phyloP scores from a whole-genome alignment of 2,888 invertebrate genomes.

The Plebejus anna region DNA sequence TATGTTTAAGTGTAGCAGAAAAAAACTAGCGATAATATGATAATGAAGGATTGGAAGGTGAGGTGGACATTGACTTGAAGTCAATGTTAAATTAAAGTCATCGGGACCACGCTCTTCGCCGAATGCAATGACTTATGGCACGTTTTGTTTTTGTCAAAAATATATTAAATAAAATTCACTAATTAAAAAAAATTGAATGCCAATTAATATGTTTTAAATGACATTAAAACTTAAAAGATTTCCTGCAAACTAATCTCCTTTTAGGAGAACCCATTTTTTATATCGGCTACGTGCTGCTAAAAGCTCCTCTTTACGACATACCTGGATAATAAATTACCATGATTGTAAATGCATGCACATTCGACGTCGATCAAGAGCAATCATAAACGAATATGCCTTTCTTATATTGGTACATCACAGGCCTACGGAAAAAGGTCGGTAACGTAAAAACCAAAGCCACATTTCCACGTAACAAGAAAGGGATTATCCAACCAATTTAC shows the following conservation, averaged over 20 bases:
- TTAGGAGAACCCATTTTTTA: too few species aligned
- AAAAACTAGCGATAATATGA: neutral
- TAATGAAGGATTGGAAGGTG: neutral
- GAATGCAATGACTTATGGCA: neutral
- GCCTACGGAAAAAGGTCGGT: neutral
- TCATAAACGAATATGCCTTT: too few species aligned
- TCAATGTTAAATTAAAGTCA: slow-evolving; percentile 2
- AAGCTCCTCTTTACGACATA: too few species aligned
- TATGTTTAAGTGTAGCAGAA: neutral
- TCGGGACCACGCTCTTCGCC: neutral
- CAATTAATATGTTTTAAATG: too few species aligned
- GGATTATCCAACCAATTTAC: slow-evolving; percentile 14
- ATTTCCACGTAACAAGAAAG: neutral
- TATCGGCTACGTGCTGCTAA: neutral
- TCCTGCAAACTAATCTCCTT: too few species aligned
- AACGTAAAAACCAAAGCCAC: neutral
- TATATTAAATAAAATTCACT: neutral
- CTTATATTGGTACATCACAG: neutral
- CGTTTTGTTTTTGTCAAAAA: neutral
- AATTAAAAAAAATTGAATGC: neutral
- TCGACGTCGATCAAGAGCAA: neutral
- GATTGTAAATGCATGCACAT: neutral
- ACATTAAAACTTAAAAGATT: too few species aligned
- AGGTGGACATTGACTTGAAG: neutral
- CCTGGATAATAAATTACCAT: neutral